A percentile compares a stretch with the other conserved stretches of the same genome.
phyloP scores from a whole-genome alignment of 2,888 invertebrate genomes.

The Drosophila mulleri region DNA sequence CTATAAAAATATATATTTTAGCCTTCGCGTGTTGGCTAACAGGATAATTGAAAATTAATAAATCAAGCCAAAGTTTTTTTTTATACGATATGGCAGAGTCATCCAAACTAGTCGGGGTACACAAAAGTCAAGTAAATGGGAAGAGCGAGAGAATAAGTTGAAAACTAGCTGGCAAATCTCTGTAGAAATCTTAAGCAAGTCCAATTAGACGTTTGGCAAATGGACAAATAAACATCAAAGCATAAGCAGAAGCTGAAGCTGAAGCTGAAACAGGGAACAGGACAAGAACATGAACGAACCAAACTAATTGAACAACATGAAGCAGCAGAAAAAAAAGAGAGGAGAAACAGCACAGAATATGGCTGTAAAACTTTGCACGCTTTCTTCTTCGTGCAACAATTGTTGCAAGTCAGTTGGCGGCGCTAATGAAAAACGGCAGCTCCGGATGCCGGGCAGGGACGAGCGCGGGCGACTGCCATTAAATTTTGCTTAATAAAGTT shows the following conservation, averaged over 20 bases:
- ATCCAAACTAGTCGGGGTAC: slow-evolving; percentile 25
- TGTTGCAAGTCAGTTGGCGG: slow-evolving; percentile 80
- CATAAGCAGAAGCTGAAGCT: slow-evolving; percentile 1
- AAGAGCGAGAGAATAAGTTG: slow-evolving; percentile 5
- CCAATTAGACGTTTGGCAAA: slow-evolving; percentile 79
- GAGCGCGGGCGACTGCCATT: slow-evolving; percentile 51
- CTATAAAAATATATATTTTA: slow-evolving; percentile 39
- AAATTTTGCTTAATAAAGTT: slow-evolving; percentile 82
- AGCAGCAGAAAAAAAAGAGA: slow-evolving; percentile 59
- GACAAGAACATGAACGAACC: slow-evolving; percentile 40
- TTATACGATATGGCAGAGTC: slow-evolving; percentile 35
- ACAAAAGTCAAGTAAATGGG: slow-evolving; percentile 25
- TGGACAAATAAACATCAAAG: slow-evolving; percentile 70
- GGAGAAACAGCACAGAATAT: slow-evolving; percentile 48
- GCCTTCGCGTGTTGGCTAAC: slow-evolving; percentile 34
- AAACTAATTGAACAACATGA: slow-evolving; percentile 80
- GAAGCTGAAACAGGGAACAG: slow-evolving; percentile 11
- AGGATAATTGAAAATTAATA: slow-evolving; percentile 64
- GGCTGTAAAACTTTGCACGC: slow-evolving; percentile 63
- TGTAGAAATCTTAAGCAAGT: slow-evolving; percentile 78
- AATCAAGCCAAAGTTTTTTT: slow-evolving; percentile 33
- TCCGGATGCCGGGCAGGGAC: slow-evolving; percentile 24
- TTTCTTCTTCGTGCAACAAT: slow-evolving; percentile 70
- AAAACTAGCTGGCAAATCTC: slow-evolving; percentile 65
- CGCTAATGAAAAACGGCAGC: slow-evolving; percentile 79